Evolutionary conservation across 2,888 invertebrate genomes (phyloP), one percentile per base, ranked within the genome.

Genomic region (Leptinotarsa haldemani): DNA sequence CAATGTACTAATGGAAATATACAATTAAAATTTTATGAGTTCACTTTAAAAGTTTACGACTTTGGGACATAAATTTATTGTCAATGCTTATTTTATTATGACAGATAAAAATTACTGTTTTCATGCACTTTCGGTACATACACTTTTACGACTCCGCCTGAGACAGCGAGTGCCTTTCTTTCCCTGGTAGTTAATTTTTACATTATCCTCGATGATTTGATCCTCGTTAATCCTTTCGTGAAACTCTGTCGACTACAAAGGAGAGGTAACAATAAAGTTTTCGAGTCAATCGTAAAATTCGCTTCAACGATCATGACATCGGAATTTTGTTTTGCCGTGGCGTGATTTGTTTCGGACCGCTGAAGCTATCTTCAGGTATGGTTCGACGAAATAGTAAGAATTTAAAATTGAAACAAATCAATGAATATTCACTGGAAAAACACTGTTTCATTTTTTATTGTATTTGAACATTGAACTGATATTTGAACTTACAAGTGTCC

Each of bases 21-120:
- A 76, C 76, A 75, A 78, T 78, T 78, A 78, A 78, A 78, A 75
- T 77, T 78, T 78, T 78, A 78, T 67, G 78, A 75, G 78, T 77
- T 78, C 76, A 77, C 76, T 77, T 77, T 75, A 70, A 76, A 76
- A 73, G 65, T 74, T 78, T 76, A 76, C 76, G 76, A 73, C 71
- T 71, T 73, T 77, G 68, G 74, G 74, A 74, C 74, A 74, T 75
- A 71, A 77, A 78, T 75, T 75, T 77, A 78, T 77, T 70, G 76
- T 76, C 74, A 74, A 76, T 75, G 74, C 70, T 74, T 71, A 73
- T 73, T 78, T 78, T 76, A 76, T 76, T 76, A 74, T 74, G 76
- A 74, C 74, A 76, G 74, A 76, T 75, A 76, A 78, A 78, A 74
- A 74, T 78, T 69, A 74, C 71, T 73, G 76, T 76, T 76, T 74